Base-by-base conservation (phyloP, 1,140 invertebrate genomes). In the Hydropsyche tenuis region DNA sequence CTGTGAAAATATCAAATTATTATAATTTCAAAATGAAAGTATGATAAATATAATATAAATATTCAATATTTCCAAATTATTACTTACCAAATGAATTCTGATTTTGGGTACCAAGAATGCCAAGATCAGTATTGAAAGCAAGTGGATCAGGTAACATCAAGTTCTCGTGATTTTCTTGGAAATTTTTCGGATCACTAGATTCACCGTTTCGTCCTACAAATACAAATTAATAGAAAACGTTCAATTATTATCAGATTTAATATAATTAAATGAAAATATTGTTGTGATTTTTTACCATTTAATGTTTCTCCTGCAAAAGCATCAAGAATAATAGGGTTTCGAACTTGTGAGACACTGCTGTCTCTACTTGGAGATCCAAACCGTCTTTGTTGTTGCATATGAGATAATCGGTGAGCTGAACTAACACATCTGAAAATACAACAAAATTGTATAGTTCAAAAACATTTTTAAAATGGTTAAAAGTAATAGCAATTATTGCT, bases 131-230 rank as follows among this genome's bases (percentile, higher is more conserved):
- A 62, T 75, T 81, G 2, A 80, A 77, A 0, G 79, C 79, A 48
- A 81, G 80, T 0, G 80, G 75, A 14, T 85, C 83, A 4, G 81
- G 80, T 5, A 82, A 37, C 45, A 78, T 73, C 30, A 78, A 72
- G 45, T 46, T 79, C 0, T 77, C 78, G 14, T 78, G 66, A 2
- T 81, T 80, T 12, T 74, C 69, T 25, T 82, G 80, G 73, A 84
- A 85, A 73, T 86, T 82, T 43, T 82, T 84, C 51, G 84, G 69
- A 22, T 84, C 83, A 70, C 82, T 82, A 25, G 80, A 77, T 23
- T 84, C 83, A 4, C 81, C 82, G 27, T 85, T 83, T 18, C 83
- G 81, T 77, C 84, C 84, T 85, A 69, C 5, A 30, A 68, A 27
- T 72, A 65, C 16, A 65, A 18, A 18, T 65, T 22, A 42, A 65